Base-by-base conservation (phyloP, 35 echinoderm and acorn worm genomes). In the Lytechinus variegatus region DNA sequence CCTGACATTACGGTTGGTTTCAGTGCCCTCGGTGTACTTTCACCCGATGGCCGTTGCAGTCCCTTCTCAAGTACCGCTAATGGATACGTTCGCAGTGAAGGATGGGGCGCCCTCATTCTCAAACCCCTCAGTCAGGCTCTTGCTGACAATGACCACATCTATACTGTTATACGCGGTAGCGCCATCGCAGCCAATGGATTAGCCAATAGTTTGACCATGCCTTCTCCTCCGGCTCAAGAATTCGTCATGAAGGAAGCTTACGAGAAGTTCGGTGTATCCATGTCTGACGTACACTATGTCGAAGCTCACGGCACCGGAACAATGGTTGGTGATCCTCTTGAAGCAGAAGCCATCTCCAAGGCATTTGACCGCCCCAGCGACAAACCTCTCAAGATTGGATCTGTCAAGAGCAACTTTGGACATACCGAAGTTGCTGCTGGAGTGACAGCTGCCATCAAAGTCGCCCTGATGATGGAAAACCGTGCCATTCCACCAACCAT, bases 291-390 rank as follows among this genome's bases (percentile, higher is more conserved):
- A 0, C 94, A 97, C 24, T 99, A 95, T 87, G 89, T 99, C 8
- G 98, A 99, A 94, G 98, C 98, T 60, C 98, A 99, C 86, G 98
- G 98, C 21, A 99, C 98, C 9, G 98, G 98, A 6, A 99, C 98
- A 54, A 97, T 96, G 94, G 98, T 99, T 90, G 98, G 98, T 11
- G 98, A 99, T 95, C 98, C 98, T 6, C 93, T 99, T 6, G 98
- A 99, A 87, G 98, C 98, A 24, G 94, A 98, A 93, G 98, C 98
- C 7, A 97, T 99, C 27, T 97, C 97, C 6, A 93, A 87, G 53
- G 92, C 97, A 86, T 99, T 99, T 61, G 94, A 61, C 1, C 79
- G 61, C 12, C 8, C 56, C 13, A 55, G 95, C 9, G 54, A 95
- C 13, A 58, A 87, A 53, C 96, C 97, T 71, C 94, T 99, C 3